phyloP scores from a whole-genome alignment of 2,113 vertebrate species.

The human region DNA sequence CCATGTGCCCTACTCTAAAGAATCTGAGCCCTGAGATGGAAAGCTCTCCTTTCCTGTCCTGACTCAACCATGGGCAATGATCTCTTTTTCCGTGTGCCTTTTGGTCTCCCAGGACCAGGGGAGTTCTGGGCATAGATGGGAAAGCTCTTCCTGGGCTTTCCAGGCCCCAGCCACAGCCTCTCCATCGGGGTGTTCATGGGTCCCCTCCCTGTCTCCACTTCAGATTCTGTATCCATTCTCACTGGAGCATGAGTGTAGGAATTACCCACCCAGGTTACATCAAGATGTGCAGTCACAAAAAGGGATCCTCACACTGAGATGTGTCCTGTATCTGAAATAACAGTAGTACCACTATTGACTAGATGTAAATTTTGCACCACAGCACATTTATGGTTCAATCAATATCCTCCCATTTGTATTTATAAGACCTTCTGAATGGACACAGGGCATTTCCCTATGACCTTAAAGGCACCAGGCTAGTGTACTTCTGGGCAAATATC shows the following conservation, averaged over 20 bases:
- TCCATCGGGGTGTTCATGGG: rapidly evolving
- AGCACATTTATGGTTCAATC: not conserved
- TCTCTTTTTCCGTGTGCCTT: not conserved
- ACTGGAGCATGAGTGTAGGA: not conserved
- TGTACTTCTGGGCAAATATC: not conserved
- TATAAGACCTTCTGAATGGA: not conserved
- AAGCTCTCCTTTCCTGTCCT: not conserved
- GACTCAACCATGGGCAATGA: rapidly evolving
- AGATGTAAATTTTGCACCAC: not conserved
- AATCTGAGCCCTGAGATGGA: not conserved
- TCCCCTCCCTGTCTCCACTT: not conserved
- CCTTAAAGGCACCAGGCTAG: not conserved
- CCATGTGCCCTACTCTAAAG: not conserved
- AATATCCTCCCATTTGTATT: not conserved
- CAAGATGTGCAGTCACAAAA: no score
- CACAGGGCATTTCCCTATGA: no score
- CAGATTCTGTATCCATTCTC: not conserved
- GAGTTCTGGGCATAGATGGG: not conserved
- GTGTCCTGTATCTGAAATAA: not conserved
- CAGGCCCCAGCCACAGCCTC: not conserved
- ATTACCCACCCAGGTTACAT: not conserved
- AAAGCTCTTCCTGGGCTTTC: not conserved
- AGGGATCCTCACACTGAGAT: not conserved
- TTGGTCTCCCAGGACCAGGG: not conserved
- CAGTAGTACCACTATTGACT: not conserved